Base-by-base conservation (phyloP, 2,113 vertebrate species). In the Elephas maximus region DNA sequence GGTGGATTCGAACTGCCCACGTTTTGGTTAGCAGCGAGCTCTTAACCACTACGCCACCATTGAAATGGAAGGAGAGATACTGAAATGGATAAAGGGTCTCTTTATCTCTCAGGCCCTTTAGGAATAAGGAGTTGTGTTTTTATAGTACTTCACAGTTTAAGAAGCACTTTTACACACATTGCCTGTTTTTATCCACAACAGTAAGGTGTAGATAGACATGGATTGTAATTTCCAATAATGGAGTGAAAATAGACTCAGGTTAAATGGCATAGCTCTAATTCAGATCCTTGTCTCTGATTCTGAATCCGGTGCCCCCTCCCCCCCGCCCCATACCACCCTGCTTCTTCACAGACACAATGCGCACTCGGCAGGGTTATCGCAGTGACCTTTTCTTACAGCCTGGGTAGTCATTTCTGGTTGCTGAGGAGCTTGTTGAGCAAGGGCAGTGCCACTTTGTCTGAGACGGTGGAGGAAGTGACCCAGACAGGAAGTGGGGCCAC, bases 401-500 rank as follows among this genome's bases (percentile, higher is more conserved):
- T 87, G 65, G 93, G 30, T 44, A 45, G 88, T 94, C 80, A 37
- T 65, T 51, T 93, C 87, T 92, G 69, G 80, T 51, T 51, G 26
- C 90, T 26, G 28, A 97, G 96, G 63, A 83, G 26, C 94, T 80
- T 30, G n/a, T 17, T 92, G 94, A 81, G 84, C 63, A 85, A 21
- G 81, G 57, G 45, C 77, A 92, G 88, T 88, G 73, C 92, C 94
- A 44, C 81, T 94, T 11, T 41, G 77, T 80, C 92, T n/a, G 51
- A 92, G 89, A 92, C 62, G 30, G 90, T 3, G 6, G 60, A 95
- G 96, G 96, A 96, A 96, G 67, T 78, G 85, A 78, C 78, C 88
- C 81, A 87, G 96, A 88, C 90, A 88, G 92, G 93, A 95, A 94
- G 88, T n/a, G 2, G 18, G 77, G 90, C 95, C 95, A 90, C 88